Conservation (phyloP, 2,888 invertebrate species). For the Eupithecia insigniata region DNA sequence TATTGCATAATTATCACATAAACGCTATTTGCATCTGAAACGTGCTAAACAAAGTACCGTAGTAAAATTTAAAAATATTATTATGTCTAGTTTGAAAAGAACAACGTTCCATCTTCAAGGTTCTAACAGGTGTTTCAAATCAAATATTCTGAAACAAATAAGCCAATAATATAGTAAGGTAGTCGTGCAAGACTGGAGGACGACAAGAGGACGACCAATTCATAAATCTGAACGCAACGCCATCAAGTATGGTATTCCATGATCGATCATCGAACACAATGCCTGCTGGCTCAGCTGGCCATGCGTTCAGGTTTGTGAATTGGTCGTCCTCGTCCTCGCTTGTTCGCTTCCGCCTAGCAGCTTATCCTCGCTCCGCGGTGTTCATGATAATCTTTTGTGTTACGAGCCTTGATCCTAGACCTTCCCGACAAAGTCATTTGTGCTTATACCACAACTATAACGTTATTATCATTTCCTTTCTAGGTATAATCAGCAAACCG, state of each 20-base stretch:
- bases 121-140: background rate
- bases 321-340: conserved; percentile 81
- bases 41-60: conserved; percentile 59
- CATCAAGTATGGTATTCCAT: no score
- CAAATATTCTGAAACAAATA: background rate
- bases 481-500: conserved; percentile 83
- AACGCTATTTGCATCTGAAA: conserved; percentile 72
- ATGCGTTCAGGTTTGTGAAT: conserved; percentile 74
- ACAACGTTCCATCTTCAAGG: conserved; percentile 43
- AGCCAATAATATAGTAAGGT: conserved; percentile 5
- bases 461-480: conserved; percentile 78
- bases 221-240: no score
- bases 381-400: conserved; percentile 80
- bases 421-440: conserved; percentile 66
- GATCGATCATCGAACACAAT: conserved; percentile 45
- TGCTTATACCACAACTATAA: conserved; percentile 65
- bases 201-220: no score
- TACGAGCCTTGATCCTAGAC: conserved; percentile 77
- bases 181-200: conserved; percentile 36
- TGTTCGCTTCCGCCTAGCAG: conserved; percentile 77
- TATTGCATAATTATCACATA: conserved; percentile 43
- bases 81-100: background rate
- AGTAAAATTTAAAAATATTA: conserved; percentile 61
- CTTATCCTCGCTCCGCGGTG: conserved; percentile 79
- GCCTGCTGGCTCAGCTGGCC: conserved; percentile 64